phyloP scores from a whole-genome alignment of 2,113 vertebrate genomes.

The Pelvicachromis taeniatus region DNA sequence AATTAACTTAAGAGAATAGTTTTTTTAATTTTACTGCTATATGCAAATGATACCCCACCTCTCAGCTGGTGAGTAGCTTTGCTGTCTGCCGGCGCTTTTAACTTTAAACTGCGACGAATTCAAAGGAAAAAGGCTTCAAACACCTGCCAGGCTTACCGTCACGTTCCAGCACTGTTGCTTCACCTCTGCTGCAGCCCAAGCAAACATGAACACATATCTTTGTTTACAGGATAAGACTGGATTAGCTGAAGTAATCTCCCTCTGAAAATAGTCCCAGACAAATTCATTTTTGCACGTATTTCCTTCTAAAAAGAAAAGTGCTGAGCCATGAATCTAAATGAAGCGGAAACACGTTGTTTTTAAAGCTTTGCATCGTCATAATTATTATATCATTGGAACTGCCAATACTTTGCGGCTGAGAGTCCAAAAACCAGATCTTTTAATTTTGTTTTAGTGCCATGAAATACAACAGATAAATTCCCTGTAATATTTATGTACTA shows the following conservation, averaged over 20 bases:
- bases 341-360: neutral
- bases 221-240: neutral
- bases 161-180: neutral
- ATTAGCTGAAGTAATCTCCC: neutral
- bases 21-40: neutral
- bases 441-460: neutral
- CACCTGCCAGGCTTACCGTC: neutral
- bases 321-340: neutral
- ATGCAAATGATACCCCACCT: neutral
- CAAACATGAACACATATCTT: neutral
- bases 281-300: neutral
- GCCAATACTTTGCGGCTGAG: neutral
- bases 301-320: neutral
- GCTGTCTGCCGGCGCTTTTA: neutral
- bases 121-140: neutral
- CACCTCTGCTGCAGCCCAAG: neutral
- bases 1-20: neutral
- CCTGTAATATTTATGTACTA: fast-evolving
- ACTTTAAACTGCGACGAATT: neutral
- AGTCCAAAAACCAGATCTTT: neutral
- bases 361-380: neutral
- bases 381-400: fast-evolving
- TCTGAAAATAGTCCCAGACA: fast-evolving
- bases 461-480: fast-evolving
- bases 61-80: neutral